Conservation (phyloP, 2,797 vertebrate species). For the Syngnathus acus region DNA sequence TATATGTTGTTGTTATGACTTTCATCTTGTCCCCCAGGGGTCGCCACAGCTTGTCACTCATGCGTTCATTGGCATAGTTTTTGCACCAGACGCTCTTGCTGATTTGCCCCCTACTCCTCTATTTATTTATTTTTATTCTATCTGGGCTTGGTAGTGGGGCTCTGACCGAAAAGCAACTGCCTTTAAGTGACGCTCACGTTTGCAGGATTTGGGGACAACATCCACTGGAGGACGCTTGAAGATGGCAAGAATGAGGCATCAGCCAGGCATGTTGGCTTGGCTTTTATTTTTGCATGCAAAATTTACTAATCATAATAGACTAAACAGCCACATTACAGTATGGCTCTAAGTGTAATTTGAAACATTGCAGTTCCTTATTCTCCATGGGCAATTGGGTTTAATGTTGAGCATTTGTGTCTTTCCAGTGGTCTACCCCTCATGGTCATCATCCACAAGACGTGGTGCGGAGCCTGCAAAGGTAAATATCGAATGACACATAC, state of each 20-base stretch:
- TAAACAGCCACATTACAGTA: no score
- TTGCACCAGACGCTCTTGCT: no score
- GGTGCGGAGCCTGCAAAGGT: constrained; percentile 99
- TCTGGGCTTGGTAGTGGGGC: no score
- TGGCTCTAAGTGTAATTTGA: not conserved
- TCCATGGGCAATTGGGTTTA: not conserved
- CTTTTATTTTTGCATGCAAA: not conserved
- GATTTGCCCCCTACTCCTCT: no score
- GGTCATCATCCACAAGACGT: constrained; percentile 96
- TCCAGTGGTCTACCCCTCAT: constrained; percentile 89
- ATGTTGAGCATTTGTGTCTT: constrained; percentile 8
- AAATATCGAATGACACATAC: constrained; percentile 9
- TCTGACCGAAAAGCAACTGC: no score
- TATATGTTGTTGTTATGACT: no score
- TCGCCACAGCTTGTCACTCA: no score
- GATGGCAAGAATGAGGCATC: constrained; percentile 93
- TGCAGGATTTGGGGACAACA: constrained; percentile 92
- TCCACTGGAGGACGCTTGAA: constrained; percentile 92
- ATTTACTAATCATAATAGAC: no score
- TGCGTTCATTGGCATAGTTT: no score
- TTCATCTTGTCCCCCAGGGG: no score
- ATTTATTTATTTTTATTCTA: no score
- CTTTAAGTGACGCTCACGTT: constrained; percentile 1
- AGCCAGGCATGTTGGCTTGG: constrained; percentile 74
- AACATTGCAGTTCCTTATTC: not conserved